Evolutionary conservation across 2,113 vertebrate genomes (phyloP).

Genomic region (Apeltes quadracus): DNA sequence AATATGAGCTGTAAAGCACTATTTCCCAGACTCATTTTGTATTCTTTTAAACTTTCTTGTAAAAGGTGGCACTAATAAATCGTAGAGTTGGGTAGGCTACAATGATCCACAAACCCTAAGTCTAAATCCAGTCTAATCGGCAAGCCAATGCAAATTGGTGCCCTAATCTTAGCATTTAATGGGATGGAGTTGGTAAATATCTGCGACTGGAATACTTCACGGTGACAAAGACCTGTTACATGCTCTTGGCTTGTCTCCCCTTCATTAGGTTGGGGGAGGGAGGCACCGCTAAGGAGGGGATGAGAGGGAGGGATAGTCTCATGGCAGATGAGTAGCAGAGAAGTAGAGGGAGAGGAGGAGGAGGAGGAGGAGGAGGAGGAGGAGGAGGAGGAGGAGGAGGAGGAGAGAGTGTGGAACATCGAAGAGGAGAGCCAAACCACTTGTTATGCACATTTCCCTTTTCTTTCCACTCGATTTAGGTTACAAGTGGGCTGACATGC

Average conservation of each 20-base stretch:
- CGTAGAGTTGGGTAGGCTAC: neutral
- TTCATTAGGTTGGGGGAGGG: constrained; percentile 31
- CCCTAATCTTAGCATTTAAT: constrained; percentile 47
- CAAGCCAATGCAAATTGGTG: constrained; percentile 19
- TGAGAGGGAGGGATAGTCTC: constrained; percentile 29
- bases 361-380: neutral
- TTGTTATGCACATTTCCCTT: constrained; percentile 48
- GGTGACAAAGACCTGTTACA: constrained; percentile 50
- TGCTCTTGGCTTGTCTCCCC: constrained; percentile 33
- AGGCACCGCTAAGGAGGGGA: constrained; percentile 28
- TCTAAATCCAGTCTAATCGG: constrained; percentile 5
- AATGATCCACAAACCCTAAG: neutral
- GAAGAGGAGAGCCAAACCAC: constrained; percentile 30
- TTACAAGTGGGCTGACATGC: constrained; percentile 45
- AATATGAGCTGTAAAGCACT: neutral
- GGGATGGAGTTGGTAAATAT: constrained; percentile 29
- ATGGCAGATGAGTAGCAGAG: constrained; percentile 13
- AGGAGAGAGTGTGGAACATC: constrained; percentile 2
- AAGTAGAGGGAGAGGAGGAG: neutral
- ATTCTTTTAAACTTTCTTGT: neutral
- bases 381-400: neutral
- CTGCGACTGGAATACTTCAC: constrained; percentile 10
- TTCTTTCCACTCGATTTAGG: constrained; percentile 31
- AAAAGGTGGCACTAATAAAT: neutral
- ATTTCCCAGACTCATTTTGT: neutral